Percentiles rank a stretch among this genome's conserved stretches.
Evolutionary conservation across 2,113 vertebrate species (phyloP).

Genomic region (Hirundichthys speculiger): DNA sequence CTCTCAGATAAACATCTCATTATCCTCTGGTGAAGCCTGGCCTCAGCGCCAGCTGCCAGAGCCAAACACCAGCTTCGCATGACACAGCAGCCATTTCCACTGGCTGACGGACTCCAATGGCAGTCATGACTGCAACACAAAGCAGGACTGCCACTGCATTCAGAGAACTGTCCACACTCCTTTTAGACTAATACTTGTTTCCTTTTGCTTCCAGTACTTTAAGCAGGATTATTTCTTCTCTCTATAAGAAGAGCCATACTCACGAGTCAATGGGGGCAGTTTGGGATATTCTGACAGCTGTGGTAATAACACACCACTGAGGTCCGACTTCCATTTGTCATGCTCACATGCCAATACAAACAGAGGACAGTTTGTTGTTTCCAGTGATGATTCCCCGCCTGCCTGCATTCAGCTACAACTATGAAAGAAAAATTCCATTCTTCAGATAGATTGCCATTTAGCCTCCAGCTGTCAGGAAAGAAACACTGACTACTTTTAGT

Average conservation of each 20-base stretch:
- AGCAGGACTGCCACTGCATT: conserved; percentile 7
- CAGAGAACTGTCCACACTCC: too few species aligned
- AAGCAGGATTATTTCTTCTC: not conserved
- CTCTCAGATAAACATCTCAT: conserved; percentile 70
- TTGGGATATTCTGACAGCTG: conserved; percentile 55
- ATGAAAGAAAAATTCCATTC: conserved; percentile 44
- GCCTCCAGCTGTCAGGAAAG: conserved; percentile 43
- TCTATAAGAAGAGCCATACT: conserved; percentile 9
- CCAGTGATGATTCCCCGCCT: conserved; percentile 20
- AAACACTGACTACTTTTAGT: conserved; percentile 29
- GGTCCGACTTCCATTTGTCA: conserved; percentile 54
- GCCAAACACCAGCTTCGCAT: conserved; percentile 50
- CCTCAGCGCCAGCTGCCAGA: conserved; percentile 34
- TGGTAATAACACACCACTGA: conserved; percentile 39
- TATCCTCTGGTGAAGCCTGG: conserved; percentile 35
- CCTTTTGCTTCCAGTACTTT: too few species aligned
- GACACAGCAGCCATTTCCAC: conserved; percentile 44
- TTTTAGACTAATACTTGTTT: too few species aligned
- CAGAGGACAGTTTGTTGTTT: conserved; percentile 44
- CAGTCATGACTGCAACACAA: conserved; percentile 3
- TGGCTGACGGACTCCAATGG: not conserved
- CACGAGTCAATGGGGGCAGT: conserved; percentile 32
- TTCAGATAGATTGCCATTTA: conserved; percentile 32
- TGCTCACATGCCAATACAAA: conserved; percentile 49
- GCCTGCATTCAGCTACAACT: conserved; percentile 23